Conservation (phyloP, 2,797 vertebrate species). For the Anolis apletophallus region DNA sequence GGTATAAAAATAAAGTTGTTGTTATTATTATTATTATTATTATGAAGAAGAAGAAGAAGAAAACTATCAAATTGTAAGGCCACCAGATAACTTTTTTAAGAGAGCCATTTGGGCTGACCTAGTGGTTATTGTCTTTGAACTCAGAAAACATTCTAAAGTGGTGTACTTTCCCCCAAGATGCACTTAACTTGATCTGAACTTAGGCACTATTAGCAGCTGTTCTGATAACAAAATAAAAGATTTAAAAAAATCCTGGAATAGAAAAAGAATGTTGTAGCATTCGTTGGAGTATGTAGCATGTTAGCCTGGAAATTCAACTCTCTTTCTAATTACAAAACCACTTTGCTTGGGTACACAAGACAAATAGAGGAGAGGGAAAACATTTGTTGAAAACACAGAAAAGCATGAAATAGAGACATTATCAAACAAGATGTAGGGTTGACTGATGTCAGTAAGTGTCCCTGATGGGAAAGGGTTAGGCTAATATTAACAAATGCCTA, state of each 20-base stretch:
- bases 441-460: not conserved
- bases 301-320: not conserved
- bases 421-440: not conserved
- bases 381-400: not conserved
- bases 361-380: not conserved
- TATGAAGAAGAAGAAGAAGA: no score
- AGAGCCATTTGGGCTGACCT: not conserved
- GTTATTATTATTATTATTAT: no score
- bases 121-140: not conserved
- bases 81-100: not conserved
- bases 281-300: not conserved
- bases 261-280: not conserved
- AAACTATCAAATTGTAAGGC: not conserved
- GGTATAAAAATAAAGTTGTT: no score
- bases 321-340: not conserved
- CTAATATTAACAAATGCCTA: not conserved
- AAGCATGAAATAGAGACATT: not conserved
- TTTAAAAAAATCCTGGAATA: not conserved
- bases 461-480: not conserved
- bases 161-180: not conserved
- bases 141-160: not conserved
- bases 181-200: not conserved
- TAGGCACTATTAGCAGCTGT: not conserved
- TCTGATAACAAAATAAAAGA: not conserved
- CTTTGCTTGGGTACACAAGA: not conserved